A percentile compares a stretch with the other conserved stretches of the same genome.
Conservation (phyloP, 1,140 invertebrate species). For the Lepeophtheirus salmonis region DNA sequence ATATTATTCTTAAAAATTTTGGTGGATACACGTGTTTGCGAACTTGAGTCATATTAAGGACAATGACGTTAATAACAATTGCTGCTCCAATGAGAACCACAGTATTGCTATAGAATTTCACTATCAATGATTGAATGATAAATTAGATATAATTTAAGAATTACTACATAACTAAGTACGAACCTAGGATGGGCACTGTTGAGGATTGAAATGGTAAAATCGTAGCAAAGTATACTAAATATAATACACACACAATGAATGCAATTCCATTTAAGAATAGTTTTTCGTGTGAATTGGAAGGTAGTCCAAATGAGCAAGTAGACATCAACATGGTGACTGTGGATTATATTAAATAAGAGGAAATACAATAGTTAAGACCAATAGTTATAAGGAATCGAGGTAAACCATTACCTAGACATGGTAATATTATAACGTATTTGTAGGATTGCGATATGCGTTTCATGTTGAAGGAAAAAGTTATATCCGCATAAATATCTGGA, state of each 20-base stretch:
- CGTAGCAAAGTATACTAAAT: conserved; percentile 9
- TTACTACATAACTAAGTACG: too few species aligned
- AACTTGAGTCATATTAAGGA: neutral
- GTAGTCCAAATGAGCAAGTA: conserved; percentile 5
- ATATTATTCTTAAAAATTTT: conserved; percentile 8
- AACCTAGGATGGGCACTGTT: conserved; percentile 2
- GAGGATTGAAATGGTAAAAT: neutral
- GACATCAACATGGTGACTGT: conserved; percentile 11
- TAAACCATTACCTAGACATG: conserved; percentile 9
- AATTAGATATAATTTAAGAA: neutral
- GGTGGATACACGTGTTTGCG: conserved; percentile 1
- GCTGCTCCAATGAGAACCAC: conserved; percentile 6
- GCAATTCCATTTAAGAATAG: neutral
- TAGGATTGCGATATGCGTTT: conserved; percentile 1
- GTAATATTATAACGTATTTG: conserved; percentile 1
- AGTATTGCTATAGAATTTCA: conserved; percentile 11
- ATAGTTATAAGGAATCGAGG: neutral
- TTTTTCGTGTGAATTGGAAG: neutral
- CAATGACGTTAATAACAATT: conserved; percentile 1
- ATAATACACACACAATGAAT: neutral
- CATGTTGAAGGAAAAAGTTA: conserved; percentile 9
- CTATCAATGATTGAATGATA: neutral
- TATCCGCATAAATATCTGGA: conserved; percentile 14
- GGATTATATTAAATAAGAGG: neutral
- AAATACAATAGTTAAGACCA: neutral